These are phyloP conservation scores for Tragelaphus scriptus DNA, from an alignment of 2,113 vertebrate species.

Conservation along the genomic window DNA sequence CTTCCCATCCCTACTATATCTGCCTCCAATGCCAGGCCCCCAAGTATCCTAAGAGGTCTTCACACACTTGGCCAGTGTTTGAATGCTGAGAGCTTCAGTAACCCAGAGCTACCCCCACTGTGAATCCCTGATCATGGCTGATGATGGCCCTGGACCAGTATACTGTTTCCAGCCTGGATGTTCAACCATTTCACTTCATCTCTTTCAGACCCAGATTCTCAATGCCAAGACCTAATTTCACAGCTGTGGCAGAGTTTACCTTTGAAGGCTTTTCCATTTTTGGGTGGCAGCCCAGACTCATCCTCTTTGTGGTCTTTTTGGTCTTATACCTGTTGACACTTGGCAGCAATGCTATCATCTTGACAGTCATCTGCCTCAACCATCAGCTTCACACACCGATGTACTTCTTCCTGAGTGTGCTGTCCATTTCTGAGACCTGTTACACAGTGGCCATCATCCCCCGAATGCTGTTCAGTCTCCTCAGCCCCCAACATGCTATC, in stretches of 20 bases:
- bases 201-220: not conserved
- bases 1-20: accelerated
- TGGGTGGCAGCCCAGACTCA: not conserved
- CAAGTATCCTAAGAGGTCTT: not conserved
- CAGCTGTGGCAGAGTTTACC: not conserved
- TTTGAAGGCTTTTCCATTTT: constrained; percentile 40
- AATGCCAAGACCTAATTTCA: constrained; percentile 11
- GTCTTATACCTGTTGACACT: constrained; percentile 25
- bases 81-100: not conserved
- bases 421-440: constrained; percentile 34
- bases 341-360: constrained; percentile 21
- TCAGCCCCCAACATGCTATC: not conserved
- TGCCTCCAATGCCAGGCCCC: no score
- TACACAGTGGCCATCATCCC: not conserved
- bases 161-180: not conserved
- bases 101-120: not conserved
- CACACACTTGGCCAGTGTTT: not conserved
- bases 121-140: not conserved
- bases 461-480: not conserved
- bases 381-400: constrained; percentile 13
- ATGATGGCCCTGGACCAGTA: not conserved
- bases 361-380: not conserved
- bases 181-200: not conserved
- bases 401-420: constrained; percentile 37
- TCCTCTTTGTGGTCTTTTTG: constrained; percentile 25